Evolutionary conservation across 2,888 invertebrate species (phyloP), one percentile per base, ranked within the genome.

Genomic region (Drepanosiphum platanoidis): DNA sequence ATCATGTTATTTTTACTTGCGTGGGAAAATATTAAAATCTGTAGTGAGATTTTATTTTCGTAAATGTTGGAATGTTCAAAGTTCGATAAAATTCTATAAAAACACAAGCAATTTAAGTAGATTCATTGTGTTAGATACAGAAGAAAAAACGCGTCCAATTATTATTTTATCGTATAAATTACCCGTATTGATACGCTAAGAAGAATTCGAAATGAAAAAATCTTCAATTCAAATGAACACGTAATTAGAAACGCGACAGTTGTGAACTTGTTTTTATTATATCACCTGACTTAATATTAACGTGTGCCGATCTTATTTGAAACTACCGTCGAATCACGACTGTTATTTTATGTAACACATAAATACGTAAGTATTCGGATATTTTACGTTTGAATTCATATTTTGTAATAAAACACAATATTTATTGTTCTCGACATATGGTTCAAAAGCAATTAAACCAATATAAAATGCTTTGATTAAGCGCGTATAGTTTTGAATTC

Each of bases 171-270:
- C 22, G 22, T 4, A 74, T 0, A 32, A n/a, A 13, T 52, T 9
- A 5, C 32, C 15, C 30, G 13, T 64, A 64, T 64, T 18, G 66
- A 34, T 13, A 34, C 22, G 27, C 5, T 22, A 74, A 22, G 5
- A 52, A 32, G 8, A 32, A 74, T 74, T 74, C 52, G 74, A 74
- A 74, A 74, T 74, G 34, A n/a, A 74, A n/a, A n/a, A n/a, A 74
- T 5, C 46, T n/a, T 34, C 32, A 74, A 74, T 74, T 52, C 34
- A 52, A 30, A n/a, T 22, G 52, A 52, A 52, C 32, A 32, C n/a
- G 74, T 74, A 74, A 74, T 52, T 74, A 1, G 46, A 74, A 32
- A 52, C 32, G 22, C 30, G 46, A 30, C 32, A 46, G 46, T 34
- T 9, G 22, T 52, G 32, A 39, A 32, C 32, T 52, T 74, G n/a